Conservation (phyloP, 2,113 vertebrate genomes). For the Ceratotherium simum region DNA sequence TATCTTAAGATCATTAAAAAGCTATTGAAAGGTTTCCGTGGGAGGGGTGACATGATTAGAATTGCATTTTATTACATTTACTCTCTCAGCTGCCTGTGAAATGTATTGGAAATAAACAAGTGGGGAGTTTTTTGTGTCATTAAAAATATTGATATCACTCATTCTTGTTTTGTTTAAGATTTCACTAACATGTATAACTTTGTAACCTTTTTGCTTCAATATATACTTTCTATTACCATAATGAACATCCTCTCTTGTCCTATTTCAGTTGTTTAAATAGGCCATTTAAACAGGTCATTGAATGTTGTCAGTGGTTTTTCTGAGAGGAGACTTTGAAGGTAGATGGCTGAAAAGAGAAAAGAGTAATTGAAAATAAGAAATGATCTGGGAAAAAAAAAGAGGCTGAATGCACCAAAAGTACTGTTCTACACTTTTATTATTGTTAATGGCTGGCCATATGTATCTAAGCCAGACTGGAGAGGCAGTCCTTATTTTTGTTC, state of each 20-base stretch:
- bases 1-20: constrained; percentile 49
- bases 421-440: background rate
- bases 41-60: background rate
- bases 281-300: background rate
- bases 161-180: constrained; percentile 33
- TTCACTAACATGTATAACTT: background rate
- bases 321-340: background rate
- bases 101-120: constrained; percentile 21
- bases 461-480: background rate
- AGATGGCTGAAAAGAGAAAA: background rate
- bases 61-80: background rate
- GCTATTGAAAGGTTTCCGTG: constrained; percentile 39
- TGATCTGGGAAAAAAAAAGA: background rate
- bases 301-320: background rate
- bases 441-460: background rate
- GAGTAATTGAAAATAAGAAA: background rate
- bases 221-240: background rate
- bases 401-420: background rate
- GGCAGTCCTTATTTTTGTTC: background rate
- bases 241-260: background rate
- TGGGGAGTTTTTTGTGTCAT: background rate
- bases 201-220: background rate
- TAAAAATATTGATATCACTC: background rate
- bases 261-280: constrained; percentile 28
- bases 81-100: constrained; percentile 24